A percentile compares a stretch with the other conserved stretches of the same genome.
Conservation (phyloP, 2,888 invertebrate genomes). For the Melieria crassipennis region DNA sequence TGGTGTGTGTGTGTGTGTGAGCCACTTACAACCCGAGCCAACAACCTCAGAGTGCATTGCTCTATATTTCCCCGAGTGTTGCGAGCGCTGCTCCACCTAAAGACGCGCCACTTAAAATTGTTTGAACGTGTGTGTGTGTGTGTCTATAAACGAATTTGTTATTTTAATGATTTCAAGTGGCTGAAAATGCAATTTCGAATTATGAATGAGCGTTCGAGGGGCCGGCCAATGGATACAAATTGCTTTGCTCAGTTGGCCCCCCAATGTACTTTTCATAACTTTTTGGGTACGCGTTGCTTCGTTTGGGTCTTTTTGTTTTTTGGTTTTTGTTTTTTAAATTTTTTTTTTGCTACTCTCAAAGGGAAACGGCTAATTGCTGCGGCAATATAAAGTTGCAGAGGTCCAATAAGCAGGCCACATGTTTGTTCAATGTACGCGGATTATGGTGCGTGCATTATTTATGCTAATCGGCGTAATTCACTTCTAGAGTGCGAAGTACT, state of each 20-base stretch:
- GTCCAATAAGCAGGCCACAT: too few relatives aligned
- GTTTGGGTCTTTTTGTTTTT: too few relatives aligned
- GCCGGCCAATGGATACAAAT: conserved; percentile 24
- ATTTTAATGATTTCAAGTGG: conserved; percentile 29
- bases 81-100: too few relatives aligned
- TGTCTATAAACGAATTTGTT: conserved; percentile 19
- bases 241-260: neutral
- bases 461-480: conserved; percentile 27
- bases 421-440: conserved; percentile 12
- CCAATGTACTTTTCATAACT: too few relatives aligned
- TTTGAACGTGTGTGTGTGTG: neutral
- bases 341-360: neutral
- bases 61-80: too few relatives aligned
- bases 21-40: too few relatives aligned
- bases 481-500: conserved; percentile 9
- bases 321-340: too few relatives aligned
- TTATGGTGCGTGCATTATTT: conserved; percentile 1
- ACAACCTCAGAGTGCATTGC: too few relatives aligned
- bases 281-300: too few relatives aligned
- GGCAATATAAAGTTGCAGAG: neutral
- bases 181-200: conserved; percentile 30
- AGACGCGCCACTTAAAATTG: conserved; percentile 6
- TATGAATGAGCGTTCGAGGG: conserved; percentile 15
- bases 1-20: too few relatives aligned
- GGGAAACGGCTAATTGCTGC: neutral